Percentiles rank a stretch among this genome's conserved stretches.
These are phyloP conservation scores for Ophiothrix spiculata DNA, from an alignment of 35 echinoderm and acorn worm genomes.

Conservation along the genomic window DNA sequence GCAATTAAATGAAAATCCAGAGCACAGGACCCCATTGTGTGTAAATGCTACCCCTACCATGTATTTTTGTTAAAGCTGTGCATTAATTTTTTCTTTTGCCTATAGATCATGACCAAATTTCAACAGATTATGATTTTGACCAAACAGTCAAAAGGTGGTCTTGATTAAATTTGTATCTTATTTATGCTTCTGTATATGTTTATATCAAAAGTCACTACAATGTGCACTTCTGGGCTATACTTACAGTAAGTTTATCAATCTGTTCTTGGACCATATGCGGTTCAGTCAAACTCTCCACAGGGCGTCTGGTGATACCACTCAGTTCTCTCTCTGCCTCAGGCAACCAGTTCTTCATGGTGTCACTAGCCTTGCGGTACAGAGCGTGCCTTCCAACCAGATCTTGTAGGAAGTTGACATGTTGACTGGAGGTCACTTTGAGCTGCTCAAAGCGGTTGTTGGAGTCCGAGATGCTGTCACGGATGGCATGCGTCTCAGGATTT, in stretches of 20 bases:
- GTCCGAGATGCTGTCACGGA: slow-evolving; percentile 58
- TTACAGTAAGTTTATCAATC: slow-evolving; percentile 81
- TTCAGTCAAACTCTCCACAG: slow-evolving; percentile 47
- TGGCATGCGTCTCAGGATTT: slow-evolving; percentile 63
- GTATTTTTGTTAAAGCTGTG: too few species aligned
- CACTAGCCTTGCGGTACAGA: slow-evolving; percentile 46
- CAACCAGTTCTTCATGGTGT: slow-evolving; percentile 60
- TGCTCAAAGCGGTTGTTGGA: slow-evolving; percentile 53
- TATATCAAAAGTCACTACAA: background rate
- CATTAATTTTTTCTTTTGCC: too few species aligned
- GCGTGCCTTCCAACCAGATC: slow-evolving; percentile 49
- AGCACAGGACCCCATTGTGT: too few species aligned
- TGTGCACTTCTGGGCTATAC: background rate
- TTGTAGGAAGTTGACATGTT: slow-evolving; percentile 55
- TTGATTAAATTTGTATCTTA: too few species aligned
- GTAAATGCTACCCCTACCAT: too few species aligned
- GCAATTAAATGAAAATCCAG: too few species aligned
- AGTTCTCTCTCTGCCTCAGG: slow-evolving; percentile 74
- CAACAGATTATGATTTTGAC: too few species aligned
- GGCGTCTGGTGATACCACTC: slow-evolving; percentile 39
- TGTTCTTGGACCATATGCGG: slow-evolving; percentile 72
- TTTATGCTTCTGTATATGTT: background rate
- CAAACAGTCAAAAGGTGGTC: too few species aligned
- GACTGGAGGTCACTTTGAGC: slow-evolving; percentile 56
- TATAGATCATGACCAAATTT: too few species aligned